phyloP scores from a whole-genome alignment of 2,113 vertebrate species.

The Oryzias javanicus region DNA sequence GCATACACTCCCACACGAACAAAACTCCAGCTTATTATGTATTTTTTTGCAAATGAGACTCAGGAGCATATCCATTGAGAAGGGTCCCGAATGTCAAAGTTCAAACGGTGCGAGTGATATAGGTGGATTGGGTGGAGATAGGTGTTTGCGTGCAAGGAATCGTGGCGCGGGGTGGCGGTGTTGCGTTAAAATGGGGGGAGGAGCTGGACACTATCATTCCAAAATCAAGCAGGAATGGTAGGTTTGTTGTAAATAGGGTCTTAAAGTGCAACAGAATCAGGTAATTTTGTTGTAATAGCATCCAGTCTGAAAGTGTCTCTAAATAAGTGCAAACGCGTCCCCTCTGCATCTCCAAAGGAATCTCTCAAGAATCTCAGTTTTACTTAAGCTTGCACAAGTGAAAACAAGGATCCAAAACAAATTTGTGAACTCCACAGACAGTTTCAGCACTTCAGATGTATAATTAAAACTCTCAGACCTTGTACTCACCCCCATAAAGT shows the following conservation, averaged over 20 bases:
- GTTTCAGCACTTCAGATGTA: constrained; percentile 33
- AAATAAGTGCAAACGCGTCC: background rate
- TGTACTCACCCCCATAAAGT: constrained; percentile 38
- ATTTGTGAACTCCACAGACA: constrained; percentile 21
- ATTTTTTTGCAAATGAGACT: constrained; percentile 18
- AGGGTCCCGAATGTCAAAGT: too few species aligned
- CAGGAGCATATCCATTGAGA: too few species aligned
- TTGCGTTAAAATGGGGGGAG: too few species aligned
- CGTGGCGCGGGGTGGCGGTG: too few species aligned
- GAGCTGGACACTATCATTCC: too few species aligned
- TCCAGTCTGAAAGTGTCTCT: background rate
- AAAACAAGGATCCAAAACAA: constrained; percentile 8
- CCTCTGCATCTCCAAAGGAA: background rate
- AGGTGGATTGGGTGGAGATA: too few species aligned
- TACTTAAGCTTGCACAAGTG: constrained; percentile 24
- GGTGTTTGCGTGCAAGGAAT: too few species aligned
- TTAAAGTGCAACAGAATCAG: background rate
- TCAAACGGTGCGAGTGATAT: too few species aligned
- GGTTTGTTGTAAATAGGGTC: too few species aligned
- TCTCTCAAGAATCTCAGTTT: constrained; percentile 5
- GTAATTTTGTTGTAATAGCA: background rate
- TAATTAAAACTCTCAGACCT: constrained; percentile 50
- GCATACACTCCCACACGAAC: constrained; percentile 21
- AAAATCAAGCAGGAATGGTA: too few species aligned
- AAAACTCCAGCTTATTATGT: constrained; percentile 6